Evolutionary conservation across 2,888 invertebrate species (phyloP).

Genomic region (Agapetus fuscipes): DNA sequence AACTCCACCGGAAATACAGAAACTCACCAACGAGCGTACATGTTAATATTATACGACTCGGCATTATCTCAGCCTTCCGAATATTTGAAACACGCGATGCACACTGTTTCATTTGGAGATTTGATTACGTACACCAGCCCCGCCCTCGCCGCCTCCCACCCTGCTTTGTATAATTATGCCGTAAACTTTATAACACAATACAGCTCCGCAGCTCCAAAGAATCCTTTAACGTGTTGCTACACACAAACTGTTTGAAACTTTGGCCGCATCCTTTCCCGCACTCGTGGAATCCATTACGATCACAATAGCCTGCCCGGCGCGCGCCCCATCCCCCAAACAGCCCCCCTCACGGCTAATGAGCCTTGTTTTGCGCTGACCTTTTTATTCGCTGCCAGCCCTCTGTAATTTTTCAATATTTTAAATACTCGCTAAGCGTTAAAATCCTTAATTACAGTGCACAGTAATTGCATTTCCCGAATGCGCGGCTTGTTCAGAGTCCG

Average conservation of each 20-base stretch:
- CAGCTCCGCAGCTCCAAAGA: constrained; percentile 2
- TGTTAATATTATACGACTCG: too few relatives aligned
- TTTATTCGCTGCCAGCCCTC: constrained; percentile 2
- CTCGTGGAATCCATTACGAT: constrained; percentile 6
- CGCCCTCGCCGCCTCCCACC: background rate
- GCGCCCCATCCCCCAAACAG: background rate
- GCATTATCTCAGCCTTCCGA: too few relatives aligned
- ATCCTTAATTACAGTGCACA: constrained; percentile 16
- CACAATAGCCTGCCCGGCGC: constrained; percentile 8
- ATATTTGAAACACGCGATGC: background rate
- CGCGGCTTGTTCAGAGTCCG: too few relatives aligned
- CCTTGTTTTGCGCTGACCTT: constrained; percentile 8
- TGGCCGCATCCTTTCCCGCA: constrained; percentile 1
- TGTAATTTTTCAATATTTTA: constrained; percentile 19
- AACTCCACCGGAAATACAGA: too few relatives aligned
- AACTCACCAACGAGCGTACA: too few relatives aligned
- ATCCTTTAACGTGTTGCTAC: constrained; percentile 3
- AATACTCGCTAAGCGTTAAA: constrained; percentile 14
- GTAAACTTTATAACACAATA: constrained; percentile 5
- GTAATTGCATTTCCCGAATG: constrained; percentile 14
- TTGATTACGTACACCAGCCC: background rate
- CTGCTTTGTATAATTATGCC: constrained; percentile 2
- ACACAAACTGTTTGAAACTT: constrained; percentile 4
- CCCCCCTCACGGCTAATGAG: constrained; percentile 13
- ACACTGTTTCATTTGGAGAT: constrained; percentile 4